phyloP scores from a whole-genome alignment of 2,797 vertebrate genomes.

The Myotis myotis region DNA sequence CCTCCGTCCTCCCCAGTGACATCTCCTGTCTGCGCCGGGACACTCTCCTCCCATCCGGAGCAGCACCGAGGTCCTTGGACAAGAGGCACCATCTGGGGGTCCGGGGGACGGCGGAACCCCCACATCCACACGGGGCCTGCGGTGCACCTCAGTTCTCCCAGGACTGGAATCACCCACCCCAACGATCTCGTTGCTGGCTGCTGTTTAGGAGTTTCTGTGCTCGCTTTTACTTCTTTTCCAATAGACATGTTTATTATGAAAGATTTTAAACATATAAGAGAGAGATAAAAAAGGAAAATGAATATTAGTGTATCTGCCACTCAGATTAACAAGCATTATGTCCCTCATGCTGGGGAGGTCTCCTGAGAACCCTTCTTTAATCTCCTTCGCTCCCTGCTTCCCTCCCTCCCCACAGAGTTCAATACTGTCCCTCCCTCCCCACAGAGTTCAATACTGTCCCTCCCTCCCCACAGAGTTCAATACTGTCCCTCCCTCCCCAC shows the following conservation, averaged over 20 bases:
- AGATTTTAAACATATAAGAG: neutral
- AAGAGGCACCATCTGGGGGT: rapidly evolving
- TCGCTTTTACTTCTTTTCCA: neutral
- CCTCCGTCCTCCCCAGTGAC: neutral
- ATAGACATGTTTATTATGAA: neutral
- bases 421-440: neutral
- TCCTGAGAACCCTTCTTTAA: too few relatives aligned
- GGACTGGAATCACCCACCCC: neutral
- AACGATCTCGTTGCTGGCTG: rapidly evolving
- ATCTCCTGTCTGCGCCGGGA: neutral
- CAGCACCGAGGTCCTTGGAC: neutral
- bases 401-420: too few relatives aligned
- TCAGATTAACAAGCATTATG: neutral
- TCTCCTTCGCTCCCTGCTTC: neutral
- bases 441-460: too few relatives aligned
- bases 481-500: too few relatives aligned
- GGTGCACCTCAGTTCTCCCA: neutral
- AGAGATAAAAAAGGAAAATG: neutral
- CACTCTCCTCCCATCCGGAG: too few relatives aligned
- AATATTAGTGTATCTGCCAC: neutral
- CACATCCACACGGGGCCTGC: neutral
- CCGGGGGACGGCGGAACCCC: rapidly evolving
- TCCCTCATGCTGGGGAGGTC: neutral
- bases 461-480: too few relatives aligned
- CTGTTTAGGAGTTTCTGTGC: neutral